Conservation (phyloP, 2,113 vertebrate species). For the Limnothrissa miodon region DNA sequence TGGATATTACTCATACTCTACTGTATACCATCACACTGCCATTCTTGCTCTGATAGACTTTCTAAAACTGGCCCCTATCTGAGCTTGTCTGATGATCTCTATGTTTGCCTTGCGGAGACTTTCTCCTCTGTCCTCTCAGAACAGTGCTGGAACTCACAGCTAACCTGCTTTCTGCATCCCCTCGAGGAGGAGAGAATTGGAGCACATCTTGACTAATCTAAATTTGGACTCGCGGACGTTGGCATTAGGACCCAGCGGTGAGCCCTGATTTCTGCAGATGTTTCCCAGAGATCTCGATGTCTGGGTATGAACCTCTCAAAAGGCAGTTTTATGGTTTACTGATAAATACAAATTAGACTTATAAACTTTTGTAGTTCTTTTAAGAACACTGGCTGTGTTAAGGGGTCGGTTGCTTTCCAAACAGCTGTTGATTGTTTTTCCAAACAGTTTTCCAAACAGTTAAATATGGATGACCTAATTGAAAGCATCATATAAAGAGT, state of each 20-base stretch:
- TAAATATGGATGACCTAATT: not conserved
- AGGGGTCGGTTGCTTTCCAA: no score
- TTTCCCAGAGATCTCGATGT: not conserved
- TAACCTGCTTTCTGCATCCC: constrained; percentile 45
- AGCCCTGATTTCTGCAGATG: constrained; percentile 33
- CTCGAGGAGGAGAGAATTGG: constrained; percentile 39
- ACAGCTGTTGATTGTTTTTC: no score
- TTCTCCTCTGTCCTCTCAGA: not conserved
- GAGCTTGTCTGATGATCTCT: not conserved
- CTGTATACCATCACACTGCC: not conserved
- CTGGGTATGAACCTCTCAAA: not conserved
- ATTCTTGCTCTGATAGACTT: not conserved
- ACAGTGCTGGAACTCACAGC: not conserved
- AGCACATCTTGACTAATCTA: constrained; percentile 42
- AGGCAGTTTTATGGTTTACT: not conserved
- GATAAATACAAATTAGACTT: not conserved
- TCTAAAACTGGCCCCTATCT: not conserved
- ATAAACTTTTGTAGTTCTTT: not conserved
- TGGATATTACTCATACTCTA: not conserved
- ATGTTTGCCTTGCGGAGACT: not conserved
- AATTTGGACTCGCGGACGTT: constrained; percentile 34
- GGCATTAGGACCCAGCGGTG: constrained; percentile 14
- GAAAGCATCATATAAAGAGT: not conserved
- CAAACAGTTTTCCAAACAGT: no score
- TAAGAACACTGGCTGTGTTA: not conserved